Conservation (phyloP, 1,140 invertebrate species). For the Micrasema minimum region DNA sequence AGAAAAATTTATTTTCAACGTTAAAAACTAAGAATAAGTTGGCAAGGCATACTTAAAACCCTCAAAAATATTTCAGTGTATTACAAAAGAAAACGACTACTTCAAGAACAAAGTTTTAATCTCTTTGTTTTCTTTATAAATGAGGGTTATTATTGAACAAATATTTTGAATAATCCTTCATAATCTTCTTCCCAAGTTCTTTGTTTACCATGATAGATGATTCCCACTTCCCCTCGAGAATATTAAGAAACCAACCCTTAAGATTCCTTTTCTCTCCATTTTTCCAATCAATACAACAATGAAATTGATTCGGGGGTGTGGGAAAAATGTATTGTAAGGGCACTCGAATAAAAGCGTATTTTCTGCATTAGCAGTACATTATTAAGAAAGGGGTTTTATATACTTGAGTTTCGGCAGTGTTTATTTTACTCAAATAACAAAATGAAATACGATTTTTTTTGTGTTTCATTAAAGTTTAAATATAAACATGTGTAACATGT, state of each 20-base stretch:
- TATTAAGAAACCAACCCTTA: constrained; percentile 3
- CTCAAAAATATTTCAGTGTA: neutral
- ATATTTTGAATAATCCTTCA: constrained; percentile 24
- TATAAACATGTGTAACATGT: no score
- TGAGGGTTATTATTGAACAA: constrained; percentile 11
- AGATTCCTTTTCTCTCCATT: neutral
- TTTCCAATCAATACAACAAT: constrained; percentile 31
- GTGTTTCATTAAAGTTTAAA: no score
- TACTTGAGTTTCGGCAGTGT: no score
- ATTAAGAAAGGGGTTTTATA: no score
- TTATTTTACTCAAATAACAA: no score
- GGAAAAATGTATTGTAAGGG: neutral
- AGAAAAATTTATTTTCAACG: neutral
- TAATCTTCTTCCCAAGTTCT: constrained; percentile 14
- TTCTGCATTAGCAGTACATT: no score
- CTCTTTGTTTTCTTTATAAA: constrained; percentile 1
- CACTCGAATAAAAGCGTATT: no score
- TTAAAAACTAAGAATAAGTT: no score
- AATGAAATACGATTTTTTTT: no score
- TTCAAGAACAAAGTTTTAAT: constrained; percentile 14
- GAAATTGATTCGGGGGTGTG: constrained; percentile 23
- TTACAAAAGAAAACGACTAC: neutral
- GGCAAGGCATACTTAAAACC: neutral
- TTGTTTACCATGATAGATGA: constrained; percentile 13
- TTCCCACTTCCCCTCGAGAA: constrained; percentile 13